These are phyloP conservation scores for Clitarchus hookeri DNA, from an alignment of 2,888 invertebrate species.

Conservation along the genomic window DNA sequence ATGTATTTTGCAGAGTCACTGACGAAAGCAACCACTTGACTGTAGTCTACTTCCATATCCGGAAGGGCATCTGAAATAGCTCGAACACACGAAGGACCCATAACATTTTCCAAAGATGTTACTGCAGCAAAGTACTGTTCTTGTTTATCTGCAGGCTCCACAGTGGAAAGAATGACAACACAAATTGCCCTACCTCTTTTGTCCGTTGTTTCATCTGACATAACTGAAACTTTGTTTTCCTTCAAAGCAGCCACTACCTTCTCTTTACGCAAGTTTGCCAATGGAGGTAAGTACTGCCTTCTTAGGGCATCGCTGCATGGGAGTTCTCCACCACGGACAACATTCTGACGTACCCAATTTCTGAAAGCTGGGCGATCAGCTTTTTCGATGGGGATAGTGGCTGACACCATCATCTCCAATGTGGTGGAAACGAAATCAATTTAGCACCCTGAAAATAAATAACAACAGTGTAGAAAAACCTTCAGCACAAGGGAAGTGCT, in stretches of 20 bases:
- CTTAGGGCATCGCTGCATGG: not conserved
- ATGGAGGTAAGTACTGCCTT: no score
- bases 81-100: not conserved
- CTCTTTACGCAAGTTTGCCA: no score
- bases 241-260: not conserved
- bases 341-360: not conserved
- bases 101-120: not conserved
- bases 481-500: no score
- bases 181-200: not conserved
- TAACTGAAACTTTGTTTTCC: not conserved
- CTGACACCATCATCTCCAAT: not conserved
- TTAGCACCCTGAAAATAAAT: not conserved
- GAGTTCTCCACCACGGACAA: not conserved
- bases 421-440: not conserved
- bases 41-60: not conserved
- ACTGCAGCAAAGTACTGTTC: not conserved
- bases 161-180: not conserved
- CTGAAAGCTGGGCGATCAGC: not conserved
- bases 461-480: no score
- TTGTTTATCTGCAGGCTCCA: not conserved
- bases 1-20: conserved; percentile 18
- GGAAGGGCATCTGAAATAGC: conserved; percentile 17
- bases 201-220: not conserved
- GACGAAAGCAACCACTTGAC: not conserved
- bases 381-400: not conserved